These are phyloP conservation scores for Scylla paramamosain DNA, from an alignment of 1,140 invertebrate species.

Conservation along the genomic window DNA sequence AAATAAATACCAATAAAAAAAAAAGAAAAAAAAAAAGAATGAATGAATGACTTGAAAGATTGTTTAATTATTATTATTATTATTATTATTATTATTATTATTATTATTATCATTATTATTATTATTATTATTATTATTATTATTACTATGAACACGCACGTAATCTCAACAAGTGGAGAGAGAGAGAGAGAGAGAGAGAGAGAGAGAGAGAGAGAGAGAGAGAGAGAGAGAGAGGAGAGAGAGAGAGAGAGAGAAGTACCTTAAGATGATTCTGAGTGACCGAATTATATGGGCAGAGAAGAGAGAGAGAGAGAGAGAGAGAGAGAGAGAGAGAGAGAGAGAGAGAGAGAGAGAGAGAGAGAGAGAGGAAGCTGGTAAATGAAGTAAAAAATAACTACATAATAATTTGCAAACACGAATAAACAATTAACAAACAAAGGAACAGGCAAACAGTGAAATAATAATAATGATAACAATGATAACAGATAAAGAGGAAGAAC, in stretches of 20 bases:
- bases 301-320: background rate
- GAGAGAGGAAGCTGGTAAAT: background rate
- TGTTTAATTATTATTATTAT: too few species aligned
- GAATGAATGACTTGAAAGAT: too few species aligned
- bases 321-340: constrained; percentile 4
- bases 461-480: too few species aligned
- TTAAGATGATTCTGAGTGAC: too few species aligned
- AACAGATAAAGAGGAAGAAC: too few species aligned
- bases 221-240: background rate
- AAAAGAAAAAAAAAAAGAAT: too few species aligned
- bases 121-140: too few species aligned
- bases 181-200: constrained; percentile 17
- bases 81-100: too few species aligned
- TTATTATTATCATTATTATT: too few species aligned
- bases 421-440: background rate
- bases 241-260: background rate
- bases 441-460: too few species aligned
- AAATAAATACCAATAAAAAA: too few species aligned
- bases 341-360: background rate
- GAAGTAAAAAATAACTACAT: background rate
- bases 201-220: background rate
- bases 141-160: too few species aligned
- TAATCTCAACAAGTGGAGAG: background rate
- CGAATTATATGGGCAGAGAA: background rate
- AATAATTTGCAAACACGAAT: background rate